Percentiles rank a stretch among this genome's conserved stretches.
Evolutionary conservation across 2,888 invertebrate genomes (phyloP).

Genomic region (Drosophila subquinaria): DNA sequence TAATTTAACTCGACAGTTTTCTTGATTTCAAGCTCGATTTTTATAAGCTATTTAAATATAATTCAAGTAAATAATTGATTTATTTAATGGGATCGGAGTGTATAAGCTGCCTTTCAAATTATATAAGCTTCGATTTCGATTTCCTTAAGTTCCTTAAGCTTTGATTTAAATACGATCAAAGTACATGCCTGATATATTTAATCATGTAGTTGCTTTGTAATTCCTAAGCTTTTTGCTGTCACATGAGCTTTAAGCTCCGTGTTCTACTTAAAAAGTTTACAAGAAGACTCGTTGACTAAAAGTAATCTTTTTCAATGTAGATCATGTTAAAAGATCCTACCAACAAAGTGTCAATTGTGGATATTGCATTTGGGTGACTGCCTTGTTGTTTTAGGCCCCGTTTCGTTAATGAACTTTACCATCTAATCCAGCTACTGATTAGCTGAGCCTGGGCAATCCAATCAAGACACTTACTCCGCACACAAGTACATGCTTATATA

Average conservation of each 20-base stretch:
- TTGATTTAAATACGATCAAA: no score
- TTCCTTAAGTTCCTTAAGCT: no score
- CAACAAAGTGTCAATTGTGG: not conserved
- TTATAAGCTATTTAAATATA: no score
- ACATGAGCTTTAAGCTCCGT: no score
- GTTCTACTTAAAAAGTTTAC: no score
- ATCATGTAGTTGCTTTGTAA: no score
- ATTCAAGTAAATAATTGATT: no score
- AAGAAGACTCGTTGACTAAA: not conserved
- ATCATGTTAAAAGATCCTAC: not conserved
- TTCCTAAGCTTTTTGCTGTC: no score
- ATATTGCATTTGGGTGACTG: not conserved
- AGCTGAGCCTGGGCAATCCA: constrained; percentile 43
- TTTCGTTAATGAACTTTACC: constrained; percentile 40
- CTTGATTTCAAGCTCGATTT: no score
- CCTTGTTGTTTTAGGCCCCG: constrained; percentile 42
- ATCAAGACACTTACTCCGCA: constrained; percentile 34
- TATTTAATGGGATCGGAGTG: not conserved
- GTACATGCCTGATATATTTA: no score
- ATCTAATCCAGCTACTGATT: constrained; percentile 49
- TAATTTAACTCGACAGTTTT: no score
- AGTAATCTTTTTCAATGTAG: not conserved
- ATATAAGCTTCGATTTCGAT: not conserved
- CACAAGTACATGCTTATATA: constrained; percentile 9
- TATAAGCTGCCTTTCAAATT: not conserved